Evolutionary conservation across 1,140 invertebrate species (phyloP).

Genomic region (Diploscapter pachys): DNA sequence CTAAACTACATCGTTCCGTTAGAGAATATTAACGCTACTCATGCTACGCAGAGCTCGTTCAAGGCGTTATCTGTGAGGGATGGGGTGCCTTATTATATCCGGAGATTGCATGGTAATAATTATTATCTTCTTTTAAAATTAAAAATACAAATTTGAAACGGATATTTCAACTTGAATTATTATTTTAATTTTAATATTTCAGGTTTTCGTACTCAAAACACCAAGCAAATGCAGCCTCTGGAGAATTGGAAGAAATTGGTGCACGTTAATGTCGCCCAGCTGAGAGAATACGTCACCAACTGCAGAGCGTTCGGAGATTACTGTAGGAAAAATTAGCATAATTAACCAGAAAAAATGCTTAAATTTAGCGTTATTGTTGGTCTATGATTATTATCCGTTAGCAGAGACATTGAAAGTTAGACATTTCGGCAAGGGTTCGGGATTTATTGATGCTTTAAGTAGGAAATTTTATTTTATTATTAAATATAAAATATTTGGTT

Average conservation of each 20-base stretch:
- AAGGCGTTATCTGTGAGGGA: slow-evolving; percentile 22
- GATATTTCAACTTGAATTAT: neutral
- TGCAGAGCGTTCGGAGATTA: slow-evolving; percentile 32
- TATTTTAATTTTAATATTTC: neutral
- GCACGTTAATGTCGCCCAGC: slow-evolving; percentile 24
- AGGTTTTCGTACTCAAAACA: slow-evolving; percentile 23
- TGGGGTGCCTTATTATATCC: slow-evolving; percentile 24
- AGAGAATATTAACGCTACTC: slow-evolving; percentile 2
- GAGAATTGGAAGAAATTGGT: slow-evolving; percentile 34
- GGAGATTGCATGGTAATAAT: slow-evolving; percentile 25
- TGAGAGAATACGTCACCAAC: slow-evolving; percentile 22
- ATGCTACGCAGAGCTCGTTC: slow-evolving; percentile 10
- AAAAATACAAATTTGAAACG: neutral
- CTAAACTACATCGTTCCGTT: slow-evolving; percentile 18
- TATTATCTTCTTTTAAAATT: neutral
- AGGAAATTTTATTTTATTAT: slow-evolving; percentile 66
- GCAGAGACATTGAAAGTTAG: slow-evolving; percentile 80
- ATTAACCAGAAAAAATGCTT: slow-evolving; percentile 3
- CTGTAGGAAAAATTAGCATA: slow-evolving; percentile 23
- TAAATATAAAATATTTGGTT: too few relatives aligned
- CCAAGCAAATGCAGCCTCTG: slow-evolving; percentile 10
- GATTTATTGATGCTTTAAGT: slow-evolving; percentile 67
- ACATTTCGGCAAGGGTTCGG: slow-evolving; percentile 70
- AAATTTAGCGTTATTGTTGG: slow-evolving; percentile 82
- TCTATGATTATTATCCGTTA: slow-evolving; percentile 89